Evolutionary conservation across 2,888 invertebrate species (phyloP).

Genomic region (Thysanoteuthis rhombus): DNA sequence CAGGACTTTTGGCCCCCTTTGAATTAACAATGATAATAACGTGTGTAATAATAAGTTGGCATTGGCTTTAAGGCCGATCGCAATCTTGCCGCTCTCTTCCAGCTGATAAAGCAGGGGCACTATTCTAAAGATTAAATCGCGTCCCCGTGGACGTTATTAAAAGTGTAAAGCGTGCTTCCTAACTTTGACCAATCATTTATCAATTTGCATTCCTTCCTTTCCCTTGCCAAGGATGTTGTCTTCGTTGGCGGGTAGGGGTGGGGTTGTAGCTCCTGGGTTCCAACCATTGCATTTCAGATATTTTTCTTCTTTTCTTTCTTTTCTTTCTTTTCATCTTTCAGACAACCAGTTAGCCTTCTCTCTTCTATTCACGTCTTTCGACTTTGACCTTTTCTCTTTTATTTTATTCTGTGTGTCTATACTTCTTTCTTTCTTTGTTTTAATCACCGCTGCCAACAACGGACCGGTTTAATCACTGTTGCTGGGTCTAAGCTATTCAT

Average conservation of each 20-base stretch:
- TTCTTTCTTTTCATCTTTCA: neutral
- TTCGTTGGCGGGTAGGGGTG: neutral
- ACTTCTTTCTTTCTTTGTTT: neutral
- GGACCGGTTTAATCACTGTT: too few relatives aligned
- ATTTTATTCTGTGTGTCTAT: neutral
- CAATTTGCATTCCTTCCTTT: neutral
- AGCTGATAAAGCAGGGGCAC: neutral
- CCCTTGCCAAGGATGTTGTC: too few relatives aligned
- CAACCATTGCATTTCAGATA: too few relatives aligned
- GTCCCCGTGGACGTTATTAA: neutral
- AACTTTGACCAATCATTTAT: neutral
- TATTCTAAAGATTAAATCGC: neutral
- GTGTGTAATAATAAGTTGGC: neutral
- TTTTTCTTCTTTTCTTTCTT: neutral
- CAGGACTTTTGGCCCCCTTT: neutral
- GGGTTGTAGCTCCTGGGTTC: too few relatives aligned
- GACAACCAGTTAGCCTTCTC: neutral
- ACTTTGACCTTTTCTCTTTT: neutral
- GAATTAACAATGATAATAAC: neutral
- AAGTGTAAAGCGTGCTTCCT: neutral
- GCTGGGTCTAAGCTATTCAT: too few relatives aligned
- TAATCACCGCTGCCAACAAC: too few relatives aligned
- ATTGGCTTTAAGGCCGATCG: neutral
- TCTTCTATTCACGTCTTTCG: neutral
- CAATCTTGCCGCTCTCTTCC: neutral